Percentiles rank a stretch among this genome's conserved stretches.
Evolutionary conservation across 2,888 invertebrate species (phyloP).

Genomic region (Napeogenes sylphis): DNA sequence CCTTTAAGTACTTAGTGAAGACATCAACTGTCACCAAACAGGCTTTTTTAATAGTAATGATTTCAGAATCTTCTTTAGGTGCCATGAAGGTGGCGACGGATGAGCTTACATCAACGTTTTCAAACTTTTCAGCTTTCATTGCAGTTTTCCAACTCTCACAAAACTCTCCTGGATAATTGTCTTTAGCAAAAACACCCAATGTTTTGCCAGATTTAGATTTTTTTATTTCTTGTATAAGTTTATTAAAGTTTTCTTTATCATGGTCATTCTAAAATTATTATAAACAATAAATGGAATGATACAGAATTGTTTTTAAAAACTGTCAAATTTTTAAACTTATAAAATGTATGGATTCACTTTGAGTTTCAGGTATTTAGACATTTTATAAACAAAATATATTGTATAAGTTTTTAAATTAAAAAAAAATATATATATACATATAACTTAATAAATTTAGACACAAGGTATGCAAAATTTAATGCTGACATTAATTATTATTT

Average conservation of each 20-base stretch:
- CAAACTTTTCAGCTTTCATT: slow-evolving; percentile 87
- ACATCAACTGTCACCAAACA: slow-evolving; percentile 95
- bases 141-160: slow-evolving; percentile 92
- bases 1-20: slow-evolving; percentile 96
- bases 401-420: no score
- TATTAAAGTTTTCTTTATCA: slow-evolving; percentile 92
- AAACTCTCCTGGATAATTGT: slow-evolving; percentile 95
- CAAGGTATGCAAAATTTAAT: no score
- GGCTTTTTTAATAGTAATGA: slow-evolving; percentile 93
- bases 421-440: no score
- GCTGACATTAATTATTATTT: no score
- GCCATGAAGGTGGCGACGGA: slow-evolving; percentile 92
- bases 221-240: slow-evolving; percentile 87
- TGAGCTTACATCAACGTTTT: slow-evolving; percentile 91
- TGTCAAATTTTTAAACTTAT: neutral
- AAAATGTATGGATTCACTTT: no score
- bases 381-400: no score
- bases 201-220: slow-evolving; percentile 92
- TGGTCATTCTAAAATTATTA: slow-evolving; percentile 84
- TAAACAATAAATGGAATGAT: slow-evolving; percentile 6
- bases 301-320: neutral
- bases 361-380: no score
- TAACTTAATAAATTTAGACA: no score
- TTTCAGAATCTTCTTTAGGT: slow-evolving; percentile 95
- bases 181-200: slow-evolving; percentile 94